Base-by-base conservation (phyloP, 2,797 vertebrate genomes). In the Philypnodon macrostomus region DNA sequence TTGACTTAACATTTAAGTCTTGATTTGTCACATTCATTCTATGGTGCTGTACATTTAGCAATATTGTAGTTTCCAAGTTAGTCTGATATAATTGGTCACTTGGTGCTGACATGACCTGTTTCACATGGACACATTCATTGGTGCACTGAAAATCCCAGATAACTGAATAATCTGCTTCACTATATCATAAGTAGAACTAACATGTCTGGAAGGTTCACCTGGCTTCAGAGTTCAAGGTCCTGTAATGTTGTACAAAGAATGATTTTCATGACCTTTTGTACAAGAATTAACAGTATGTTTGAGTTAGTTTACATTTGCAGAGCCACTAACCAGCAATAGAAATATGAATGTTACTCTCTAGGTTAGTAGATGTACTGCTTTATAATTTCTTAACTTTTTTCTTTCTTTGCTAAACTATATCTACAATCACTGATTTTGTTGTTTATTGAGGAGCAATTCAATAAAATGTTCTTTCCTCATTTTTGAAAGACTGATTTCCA, bases 181-280 rank as follows among this genome's bases (percentile, higher is more conserved):
- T 26, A 41, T 26, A 15, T 26, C 39, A 41, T n/a, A 23, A 23
- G 39, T 41, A 41, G 24, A 16, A 41, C 6, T 3, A 6, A 23
- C 21, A 23, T 23, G 21, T 3, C 3, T 23, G n/a, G n/a, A n/a
- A 23, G 6, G 21, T 23, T 23, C 21, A 15, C 39, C 21, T 41
- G 39, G 39, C 13, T 27, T 41, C 39, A 41, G 39, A 41, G 39
- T 41, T 27, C 39, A 41, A 41, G 21, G 39, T 23, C 39, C 89
- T 89, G 93, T 95, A 93, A 93, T 83, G 92, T 93, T 92, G 94
- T 94, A n/a, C 21, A 95, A 94, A 92, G 93, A 92, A 84, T 87
- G 84, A 92, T 90, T 75, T 89, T 75, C 88, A 87, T 83, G 87
- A 67, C 49, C 85, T 84, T 91, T 90, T 89, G 85, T 87, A 91